phyloP scores from a whole-genome alignment of 2,888 invertebrate genomes.

The Furcula furcula region DNA sequence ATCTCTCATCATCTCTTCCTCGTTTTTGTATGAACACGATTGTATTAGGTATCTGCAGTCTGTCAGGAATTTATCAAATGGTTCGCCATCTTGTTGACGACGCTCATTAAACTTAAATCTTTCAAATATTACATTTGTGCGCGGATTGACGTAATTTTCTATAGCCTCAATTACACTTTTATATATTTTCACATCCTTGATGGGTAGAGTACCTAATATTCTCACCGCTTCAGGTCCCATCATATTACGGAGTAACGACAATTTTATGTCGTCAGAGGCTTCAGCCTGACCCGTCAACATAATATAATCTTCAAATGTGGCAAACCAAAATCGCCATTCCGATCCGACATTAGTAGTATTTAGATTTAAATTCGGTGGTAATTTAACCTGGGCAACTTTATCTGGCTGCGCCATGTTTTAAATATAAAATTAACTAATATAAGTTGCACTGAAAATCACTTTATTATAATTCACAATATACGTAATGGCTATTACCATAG shows the following conservation, averaged over 20 bases:
- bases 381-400: too few species aligned
- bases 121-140: background rate
- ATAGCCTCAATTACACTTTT: background rate
- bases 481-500: too few species aligned
- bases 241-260: background rate
- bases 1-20: background rate
- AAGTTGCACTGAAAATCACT: too few species aligned
- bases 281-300: background rate
- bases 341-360: background rate
- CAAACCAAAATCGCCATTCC: background rate
- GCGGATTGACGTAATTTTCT: background rate
- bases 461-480: too few species aligned
- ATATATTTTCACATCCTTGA: background rate
- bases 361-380: background rate
- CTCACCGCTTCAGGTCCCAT: background rate
- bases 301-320: background rate
- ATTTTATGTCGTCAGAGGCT: background rate
- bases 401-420: too few species aligned
- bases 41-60: background rate
- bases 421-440: too few species aligned
- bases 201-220: background rate
- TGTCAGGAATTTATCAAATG: background rate
- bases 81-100: background rate
- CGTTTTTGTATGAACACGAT: background rate
- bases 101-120: background rate